Conservation (phyloP, 2,888 invertebrate genomes). For the Mantis religiosa region DNA sequence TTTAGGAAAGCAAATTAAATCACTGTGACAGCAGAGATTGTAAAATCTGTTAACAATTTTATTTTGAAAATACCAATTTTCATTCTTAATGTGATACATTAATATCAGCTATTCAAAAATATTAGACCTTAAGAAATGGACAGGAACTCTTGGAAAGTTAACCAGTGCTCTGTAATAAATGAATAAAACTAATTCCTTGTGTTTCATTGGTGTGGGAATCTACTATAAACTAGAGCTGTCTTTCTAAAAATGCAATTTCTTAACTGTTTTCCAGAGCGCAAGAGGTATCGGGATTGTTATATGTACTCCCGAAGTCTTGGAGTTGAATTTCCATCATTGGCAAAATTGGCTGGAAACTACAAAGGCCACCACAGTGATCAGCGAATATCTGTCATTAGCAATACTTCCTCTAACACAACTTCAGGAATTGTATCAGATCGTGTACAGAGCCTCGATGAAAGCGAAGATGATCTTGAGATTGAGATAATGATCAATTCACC, state of each 20-base stretch:
- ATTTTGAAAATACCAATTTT: no score
- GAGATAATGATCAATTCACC: constrained; percentile 82
- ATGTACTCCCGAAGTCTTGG: constrained; percentile 53
- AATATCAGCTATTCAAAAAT: neutral
- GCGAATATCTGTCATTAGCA: constrained; percentile 85
- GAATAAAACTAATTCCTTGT: no score
- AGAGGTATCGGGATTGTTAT: constrained; percentile 64
- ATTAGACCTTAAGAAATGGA: neutral
- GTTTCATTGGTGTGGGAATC: no score
- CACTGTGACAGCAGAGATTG: no score
- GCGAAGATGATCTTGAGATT: constrained; percentile 48
- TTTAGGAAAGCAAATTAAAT: no score
- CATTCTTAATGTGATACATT: no score
- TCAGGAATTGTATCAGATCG: constrained; percentile 95
- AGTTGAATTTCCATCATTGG: constrained; percentile 23
- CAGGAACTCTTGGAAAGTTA: neutral
- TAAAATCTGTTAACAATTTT: no score
- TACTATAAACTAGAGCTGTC: neutral
- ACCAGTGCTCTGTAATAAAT: no score
- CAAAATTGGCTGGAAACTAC: constrained; percentile 23
- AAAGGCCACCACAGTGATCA: constrained; percentile 66
- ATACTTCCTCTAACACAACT: constrained; percentile 93
- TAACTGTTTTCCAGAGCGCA: constrained; percentile 49
- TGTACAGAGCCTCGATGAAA: constrained; percentile 90
- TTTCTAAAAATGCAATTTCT: neutral